These are phyloP conservation scores for Meteorus colon DNA, from an alignment of 2,888 invertebrate species.

Conservation along the genomic window DNA sequence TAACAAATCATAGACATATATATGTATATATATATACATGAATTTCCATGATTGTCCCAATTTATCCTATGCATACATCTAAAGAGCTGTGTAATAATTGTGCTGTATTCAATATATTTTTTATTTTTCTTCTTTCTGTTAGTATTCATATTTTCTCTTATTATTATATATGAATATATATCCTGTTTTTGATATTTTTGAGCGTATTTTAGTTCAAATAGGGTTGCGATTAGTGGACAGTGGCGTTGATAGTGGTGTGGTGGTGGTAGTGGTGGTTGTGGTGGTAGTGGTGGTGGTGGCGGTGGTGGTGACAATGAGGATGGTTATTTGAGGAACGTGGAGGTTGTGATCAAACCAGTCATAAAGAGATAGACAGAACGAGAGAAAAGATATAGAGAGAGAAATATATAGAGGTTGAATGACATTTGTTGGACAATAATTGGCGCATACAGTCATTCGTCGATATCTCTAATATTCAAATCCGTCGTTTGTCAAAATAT, in stretches of 20 bases:
- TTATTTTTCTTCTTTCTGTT: background rate
- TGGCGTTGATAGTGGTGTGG: constrained; percentile 51
- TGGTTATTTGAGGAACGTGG: constrained; percentile 40
- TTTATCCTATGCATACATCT: constrained; percentile 34
- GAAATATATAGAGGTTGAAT: background rate
- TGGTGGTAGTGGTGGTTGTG: constrained; percentile 52
- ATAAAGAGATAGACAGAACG: constrained; percentile 17
- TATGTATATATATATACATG: constrained; percentile 49
- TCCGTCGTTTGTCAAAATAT: background rate
- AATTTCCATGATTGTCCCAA: constrained; percentile 1
- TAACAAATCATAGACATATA: constrained; percentile 37
- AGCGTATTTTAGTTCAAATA: constrained; percentile 13
- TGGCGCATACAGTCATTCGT: constrained; percentile 6
- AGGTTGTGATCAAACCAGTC: constrained; percentile 37
- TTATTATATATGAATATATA: constrained; percentile 10
- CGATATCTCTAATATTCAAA: background rate
- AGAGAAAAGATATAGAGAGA: constrained; percentile 4
- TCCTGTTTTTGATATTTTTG: constrained; percentile 19
- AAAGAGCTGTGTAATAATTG: constrained; percentile 33
- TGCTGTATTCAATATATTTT: constrained; percentile 17
- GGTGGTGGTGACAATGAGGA: constrained; percentile 52
- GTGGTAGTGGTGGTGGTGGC: constrained; percentile 36
- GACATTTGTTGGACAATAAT: constrained; percentile 2
- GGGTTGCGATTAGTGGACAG: constrained; percentile 42
- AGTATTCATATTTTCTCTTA: background rate